A percentile compares a stretch with the other conserved stretches of the same genome.
Conservation (phyloP, 1,140 invertebrate genomes). For the Drosophila tsacasi region DNA sequence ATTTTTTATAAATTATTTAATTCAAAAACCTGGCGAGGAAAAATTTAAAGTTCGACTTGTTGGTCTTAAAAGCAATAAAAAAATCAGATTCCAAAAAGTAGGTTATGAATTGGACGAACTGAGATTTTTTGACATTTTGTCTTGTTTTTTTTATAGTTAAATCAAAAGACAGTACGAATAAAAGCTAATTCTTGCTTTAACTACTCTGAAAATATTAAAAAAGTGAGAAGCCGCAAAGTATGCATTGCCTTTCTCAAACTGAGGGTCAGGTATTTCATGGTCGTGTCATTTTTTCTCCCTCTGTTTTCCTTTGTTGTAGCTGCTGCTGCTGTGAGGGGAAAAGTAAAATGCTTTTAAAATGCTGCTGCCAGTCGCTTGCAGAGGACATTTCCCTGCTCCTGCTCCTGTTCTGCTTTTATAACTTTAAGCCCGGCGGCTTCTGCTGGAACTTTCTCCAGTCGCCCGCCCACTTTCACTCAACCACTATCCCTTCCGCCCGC, state of each 20-base stretch:
- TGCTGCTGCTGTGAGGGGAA: slow-evolving; percentile 6
- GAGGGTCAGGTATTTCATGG: slow-evolving; percentile 1
- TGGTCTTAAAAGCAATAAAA: neutral
- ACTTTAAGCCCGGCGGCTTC: slow-evolving; percentile 27
- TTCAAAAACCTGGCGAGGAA: no score
- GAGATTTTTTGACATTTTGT: no score
- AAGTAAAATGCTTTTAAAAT: slow-evolving; percentile 39
- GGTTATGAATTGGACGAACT: neutral
- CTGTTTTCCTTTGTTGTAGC: slow-evolving; percentile 28
- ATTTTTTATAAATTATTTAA: no score
- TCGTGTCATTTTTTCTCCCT: neutral
- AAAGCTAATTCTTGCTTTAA: no score
- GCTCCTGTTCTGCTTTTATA: slow-evolving; percentile 21
- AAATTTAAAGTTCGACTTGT: no score
- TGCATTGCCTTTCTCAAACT: neutral
- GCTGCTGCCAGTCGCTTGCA: slow-evolving; percentile 31
- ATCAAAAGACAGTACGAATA: no score
- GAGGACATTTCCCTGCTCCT: slow-evolving; percentile 13
- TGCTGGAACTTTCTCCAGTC: slow-evolving; percentile 22
- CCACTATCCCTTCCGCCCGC: neutral
- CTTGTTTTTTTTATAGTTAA: no score
- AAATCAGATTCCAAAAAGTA: neutral
- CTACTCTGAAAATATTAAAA: no score
- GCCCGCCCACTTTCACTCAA: neutral
- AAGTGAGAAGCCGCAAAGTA: neutral